Conservation (phyloP, 2,113 vertebrate species). For the Vulpes ferrilata region DNA sequence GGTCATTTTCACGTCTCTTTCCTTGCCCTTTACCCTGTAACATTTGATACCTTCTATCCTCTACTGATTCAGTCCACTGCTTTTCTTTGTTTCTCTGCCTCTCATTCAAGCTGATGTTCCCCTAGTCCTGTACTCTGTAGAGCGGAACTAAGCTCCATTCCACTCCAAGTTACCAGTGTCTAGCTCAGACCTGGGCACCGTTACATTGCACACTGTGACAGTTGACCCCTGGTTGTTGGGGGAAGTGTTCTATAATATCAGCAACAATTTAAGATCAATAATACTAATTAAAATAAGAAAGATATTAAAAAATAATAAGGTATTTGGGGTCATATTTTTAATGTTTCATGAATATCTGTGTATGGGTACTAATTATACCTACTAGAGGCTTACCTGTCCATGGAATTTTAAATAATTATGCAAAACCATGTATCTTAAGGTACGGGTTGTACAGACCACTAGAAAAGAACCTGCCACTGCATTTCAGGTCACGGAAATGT, state of each 20-base stretch:
- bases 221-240: background rate
- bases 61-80: background rate
- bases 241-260: background rate
- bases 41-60: background rate
- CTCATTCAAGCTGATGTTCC: background rate
- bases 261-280: background rate
- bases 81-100: slow-evolving; percentile 6
- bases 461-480: background rate
- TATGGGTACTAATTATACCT: background rate
- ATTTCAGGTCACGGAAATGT: background rate
- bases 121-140: too few species aligned
- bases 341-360: background rate
- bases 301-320: background rate
- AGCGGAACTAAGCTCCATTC: background rate
- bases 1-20: background rate
- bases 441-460: background rate
- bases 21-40: background rate
- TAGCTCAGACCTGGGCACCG: background rate
- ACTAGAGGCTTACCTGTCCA: background rate
- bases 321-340: slow-evolving; percentile 19
- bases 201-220: background rate
- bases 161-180: background rate
- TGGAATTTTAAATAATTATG: background rate
- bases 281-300: slow-evolving; percentile 5
- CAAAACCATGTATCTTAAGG: background rate